These are phyloP conservation scores for Lordiphosa collinella DNA, from an alignment of 1,140 invertebrate species.

Conservation along the genomic window DNA sequence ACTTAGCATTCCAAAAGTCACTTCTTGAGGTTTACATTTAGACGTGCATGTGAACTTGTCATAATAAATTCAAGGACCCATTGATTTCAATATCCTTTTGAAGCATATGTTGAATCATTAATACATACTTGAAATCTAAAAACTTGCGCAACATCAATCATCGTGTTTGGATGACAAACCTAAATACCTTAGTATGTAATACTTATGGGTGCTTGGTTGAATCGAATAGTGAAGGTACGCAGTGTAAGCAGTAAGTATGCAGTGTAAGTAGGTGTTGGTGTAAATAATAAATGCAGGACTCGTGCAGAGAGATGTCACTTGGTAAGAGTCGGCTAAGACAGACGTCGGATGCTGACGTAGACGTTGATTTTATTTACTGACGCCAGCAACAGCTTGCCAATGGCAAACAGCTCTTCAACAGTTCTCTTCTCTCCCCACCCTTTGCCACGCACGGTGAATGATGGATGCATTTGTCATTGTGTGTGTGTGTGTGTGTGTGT, in stretches of 20 bases:
- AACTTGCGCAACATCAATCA: too few relatives aligned
- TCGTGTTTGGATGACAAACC: too few relatives aligned
- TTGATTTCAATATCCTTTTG: too few relatives aligned
- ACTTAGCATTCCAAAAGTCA: too few relatives aligned
- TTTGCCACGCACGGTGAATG: background rate
- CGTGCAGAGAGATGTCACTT: conserved; percentile 16
- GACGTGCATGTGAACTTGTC: too few relatives aligned
- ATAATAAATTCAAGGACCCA: too few relatives aligned
- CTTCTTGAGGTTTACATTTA: too few relatives aligned
- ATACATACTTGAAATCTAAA: too few relatives aligned
- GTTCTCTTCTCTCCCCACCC: background rate
- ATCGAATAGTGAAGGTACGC: background rate
- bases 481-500: conserved; percentile 12
- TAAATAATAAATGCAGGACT: conserved; percentile 30
- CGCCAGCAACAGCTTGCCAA: conserved; percentile 65
- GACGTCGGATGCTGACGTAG: conserved; percentile 25
- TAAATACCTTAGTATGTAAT: too few relatives aligned
- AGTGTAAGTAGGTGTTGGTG: background rate
- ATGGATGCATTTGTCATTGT: conserved; percentile 10
- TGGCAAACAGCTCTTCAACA: conserved; percentile 10
- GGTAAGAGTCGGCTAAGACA: conserved; percentile 11
- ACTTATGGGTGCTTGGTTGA: background rate
- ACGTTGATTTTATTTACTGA: conserved; percentile 69
- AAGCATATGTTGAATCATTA: too few relatives aligned
- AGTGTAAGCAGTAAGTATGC: conserved; percentile 2